Evolutionary conservation across 1,140 invertebrate genomes (phyloP).

Genomic region (Zaprionus taronus): DNA sequence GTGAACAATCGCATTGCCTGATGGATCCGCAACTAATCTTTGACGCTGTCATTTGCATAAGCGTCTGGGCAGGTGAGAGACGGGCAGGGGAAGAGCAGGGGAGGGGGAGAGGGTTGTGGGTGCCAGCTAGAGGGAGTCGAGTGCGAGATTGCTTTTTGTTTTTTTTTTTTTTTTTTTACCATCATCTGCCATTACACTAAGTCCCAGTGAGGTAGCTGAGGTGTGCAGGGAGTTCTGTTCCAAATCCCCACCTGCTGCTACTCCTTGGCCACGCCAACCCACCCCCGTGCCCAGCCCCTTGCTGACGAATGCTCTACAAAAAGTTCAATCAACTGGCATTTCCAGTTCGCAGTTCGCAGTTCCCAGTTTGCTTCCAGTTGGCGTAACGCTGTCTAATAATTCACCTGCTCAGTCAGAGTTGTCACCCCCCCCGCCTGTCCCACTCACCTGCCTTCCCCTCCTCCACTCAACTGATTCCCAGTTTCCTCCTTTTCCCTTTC

Average conservation of each 20-base stretch:
- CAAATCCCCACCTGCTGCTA: too few species aligned
- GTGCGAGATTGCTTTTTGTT: conserved; percentile 60
- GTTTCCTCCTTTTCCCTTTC: too few species aligned
- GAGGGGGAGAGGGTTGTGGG: neutral
- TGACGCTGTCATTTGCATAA: conserved; percentile 18
- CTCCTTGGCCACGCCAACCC: neutral
- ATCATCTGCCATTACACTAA: conserved; percentile 21
- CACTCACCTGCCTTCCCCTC: neutral
- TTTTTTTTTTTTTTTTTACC: conserved; percentile 2
- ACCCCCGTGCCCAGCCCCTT: too few species aligned
- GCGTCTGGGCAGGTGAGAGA: neutral
- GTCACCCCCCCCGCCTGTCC: neutral
- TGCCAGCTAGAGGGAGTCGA: conserved; percentile 32
- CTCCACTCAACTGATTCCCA: neutral
- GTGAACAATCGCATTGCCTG: conserved; percentile 33
- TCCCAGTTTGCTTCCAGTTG: conserved; percentile 15
- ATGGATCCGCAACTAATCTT: conserved; percentile 17
- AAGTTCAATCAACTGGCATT: conserved; percentile 67
- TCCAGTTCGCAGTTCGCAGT: conserved; percentile 41
- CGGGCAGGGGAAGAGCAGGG: neutral
- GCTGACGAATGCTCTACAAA: conserved; percentile 39
- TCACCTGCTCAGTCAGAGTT: conserved; percentile 61
- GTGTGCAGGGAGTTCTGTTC: too few species aligned
- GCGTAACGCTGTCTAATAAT: conserved; percentile 55
- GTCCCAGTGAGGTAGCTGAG: conserved; percentile 13